A percentile compares a stretch with the other conserved stretches of the same genome.
phyloP scores from a whole-genome alignment of 1,140 invertebrate species.

The Aleiodes sp. region DNA sequence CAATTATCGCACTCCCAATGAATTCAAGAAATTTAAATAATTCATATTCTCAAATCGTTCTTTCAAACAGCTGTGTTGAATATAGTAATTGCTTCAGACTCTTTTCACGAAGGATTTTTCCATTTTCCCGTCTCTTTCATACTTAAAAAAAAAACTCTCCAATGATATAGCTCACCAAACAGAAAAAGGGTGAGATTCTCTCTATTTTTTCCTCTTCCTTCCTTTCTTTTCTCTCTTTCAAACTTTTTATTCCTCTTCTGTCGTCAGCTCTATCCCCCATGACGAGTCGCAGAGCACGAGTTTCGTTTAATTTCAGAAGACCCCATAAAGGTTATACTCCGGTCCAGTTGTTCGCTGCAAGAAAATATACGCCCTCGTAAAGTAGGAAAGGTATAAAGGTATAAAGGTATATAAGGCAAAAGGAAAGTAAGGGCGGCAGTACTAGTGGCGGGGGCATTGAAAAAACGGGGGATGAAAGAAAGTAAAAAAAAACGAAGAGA shows the following conservation, averaged over 20 bases:
- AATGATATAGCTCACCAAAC: background rate
- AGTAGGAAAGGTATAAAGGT: constrained; percentile 33
- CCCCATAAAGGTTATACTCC: constrained; percentile 47
- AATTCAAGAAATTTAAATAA: constrained; percentile 11
- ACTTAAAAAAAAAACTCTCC: constrained; percentile 6
- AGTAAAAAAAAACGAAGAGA: background rate
- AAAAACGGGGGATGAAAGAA: constrained; percentile 19
- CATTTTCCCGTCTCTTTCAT: constrained; percentile 7
- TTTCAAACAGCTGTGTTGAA: background rate
- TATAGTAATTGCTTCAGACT: constrained; percentile 5
- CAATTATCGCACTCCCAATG: too few species aligned
- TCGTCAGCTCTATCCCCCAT: background rate
- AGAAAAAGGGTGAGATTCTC: background rate
- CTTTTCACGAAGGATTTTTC: background rate
- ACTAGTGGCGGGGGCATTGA: constrained; percentile 1
- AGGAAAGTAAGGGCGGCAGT: background rate
- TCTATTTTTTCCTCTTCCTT: background rate
- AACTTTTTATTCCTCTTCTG: background rate
- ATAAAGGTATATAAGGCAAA: constrained; percentile 15
- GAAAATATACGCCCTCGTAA: constrained; percentile 47
- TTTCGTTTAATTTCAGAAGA: constrained; percentile 47
- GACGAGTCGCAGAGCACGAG: constrained; percentile 6
- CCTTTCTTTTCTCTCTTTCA: background rate
- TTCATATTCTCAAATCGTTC: background rate
- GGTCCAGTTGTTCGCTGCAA: constrained; percentile 33